Base-by-base conservation (phyloP, 2,113 vertebrate genomes). In the Pelusios castaneus region DNA sequence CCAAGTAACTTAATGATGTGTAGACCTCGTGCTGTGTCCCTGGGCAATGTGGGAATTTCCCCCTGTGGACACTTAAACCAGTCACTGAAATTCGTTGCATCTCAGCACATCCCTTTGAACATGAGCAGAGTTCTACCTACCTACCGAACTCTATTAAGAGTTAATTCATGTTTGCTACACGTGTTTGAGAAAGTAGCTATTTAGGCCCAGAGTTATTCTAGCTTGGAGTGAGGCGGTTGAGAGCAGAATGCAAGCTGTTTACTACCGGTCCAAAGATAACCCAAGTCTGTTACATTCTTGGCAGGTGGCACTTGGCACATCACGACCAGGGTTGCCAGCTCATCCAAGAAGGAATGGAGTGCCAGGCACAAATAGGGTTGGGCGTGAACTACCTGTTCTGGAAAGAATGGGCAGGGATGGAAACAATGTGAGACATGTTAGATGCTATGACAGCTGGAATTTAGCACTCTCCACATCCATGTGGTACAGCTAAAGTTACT, bases 231-330 rank as follows among this genome's bases (percentile, higher is more conserved):
- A 84, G 27, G 12, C 67, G 49, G 70, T 70, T n/a, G n/a, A 14
- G 84, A 85, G 43, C 78, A 94, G 90, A 89, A 91, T 29, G 70
- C 56, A 60, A 87, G 60, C 78, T 85, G 90, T 45, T 85, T 82
- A 80, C 58, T 80, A 92, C 43, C 60, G 38, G 49, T 80, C 86
- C 92, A 92, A 94, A 92, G 94, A 91, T 88, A 91, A 94, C 54
- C 54, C 49, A 47, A 51, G 38, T 70, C 86, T 85, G 86, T 76
- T 10, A 41, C 70, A 60, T 92, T 95, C 83, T 67, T 91, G 95
- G 90, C 88, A 91, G 54, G 16, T 25, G 22, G 91, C 52, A 38
- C 55, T 12, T 25, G 22, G 91, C 52, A 38, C 49, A 88, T 78
- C 87, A 90, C 34, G 60, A 83, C 49, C 77, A 89, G 19, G 11